A percentile compares a stretch with the other conserved stretches of the same genome.
These are phyloP conservation scores for Condylostylus longicornis DNA, from an alignment of 1,140 invertebrate genomes.

Conservation along the genomic window DNA sequence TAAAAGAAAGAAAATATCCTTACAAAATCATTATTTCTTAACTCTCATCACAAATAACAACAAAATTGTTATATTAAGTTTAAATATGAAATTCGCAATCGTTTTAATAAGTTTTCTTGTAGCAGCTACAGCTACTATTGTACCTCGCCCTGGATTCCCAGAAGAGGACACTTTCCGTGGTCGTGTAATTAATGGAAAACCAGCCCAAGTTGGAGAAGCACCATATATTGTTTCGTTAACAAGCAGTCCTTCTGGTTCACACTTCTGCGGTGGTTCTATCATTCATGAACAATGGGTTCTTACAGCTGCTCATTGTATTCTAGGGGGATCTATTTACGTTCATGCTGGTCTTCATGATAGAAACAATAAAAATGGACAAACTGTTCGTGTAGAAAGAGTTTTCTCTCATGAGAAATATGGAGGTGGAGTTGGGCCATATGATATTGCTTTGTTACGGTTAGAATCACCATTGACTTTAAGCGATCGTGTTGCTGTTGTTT, in stretches of 20 bases:
- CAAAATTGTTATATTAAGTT: too few relatives aligned
- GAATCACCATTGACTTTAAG: conserved; percentile 23
- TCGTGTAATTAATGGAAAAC: conserved; percentile 28
- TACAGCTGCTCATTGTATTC: conserved; percentile 24
- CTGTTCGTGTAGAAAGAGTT: conserved; percentile 11
- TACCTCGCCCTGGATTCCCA: too few relatives aligned
- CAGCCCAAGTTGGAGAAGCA: conserved; percentile 18
- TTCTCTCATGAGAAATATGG: conserved; percentile 35
- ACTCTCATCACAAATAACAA: too few relatives aligned
- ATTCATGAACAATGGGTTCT: conserved; percentile 6
- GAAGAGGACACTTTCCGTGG: too few relatives aligned
- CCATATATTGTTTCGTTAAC: conserved; percentile 26
- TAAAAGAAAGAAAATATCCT: too few relatives aligned
- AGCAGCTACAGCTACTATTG: too few relatives aligned
- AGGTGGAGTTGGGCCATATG: conserved; percentile 40
- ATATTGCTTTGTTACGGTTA: conserved; percentile 46
- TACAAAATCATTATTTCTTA: too few relatives aligned
- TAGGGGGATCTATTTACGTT: conserved; percentile 10
- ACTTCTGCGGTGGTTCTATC: conserved; percentile 19
- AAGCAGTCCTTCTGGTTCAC: conserved; percentile 13
- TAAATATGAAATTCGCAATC: too few relatives aligned
- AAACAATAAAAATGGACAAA: conserved; percentile 15
- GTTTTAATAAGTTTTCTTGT: too few relatives aligned
- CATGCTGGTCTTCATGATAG: conserved; percentile 27
- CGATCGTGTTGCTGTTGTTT: conserved; percentile 36